phyloP scores from a whole-genome alignment of 1,140 invertebrate genomes.

The Glomeris maerens region DNA sequence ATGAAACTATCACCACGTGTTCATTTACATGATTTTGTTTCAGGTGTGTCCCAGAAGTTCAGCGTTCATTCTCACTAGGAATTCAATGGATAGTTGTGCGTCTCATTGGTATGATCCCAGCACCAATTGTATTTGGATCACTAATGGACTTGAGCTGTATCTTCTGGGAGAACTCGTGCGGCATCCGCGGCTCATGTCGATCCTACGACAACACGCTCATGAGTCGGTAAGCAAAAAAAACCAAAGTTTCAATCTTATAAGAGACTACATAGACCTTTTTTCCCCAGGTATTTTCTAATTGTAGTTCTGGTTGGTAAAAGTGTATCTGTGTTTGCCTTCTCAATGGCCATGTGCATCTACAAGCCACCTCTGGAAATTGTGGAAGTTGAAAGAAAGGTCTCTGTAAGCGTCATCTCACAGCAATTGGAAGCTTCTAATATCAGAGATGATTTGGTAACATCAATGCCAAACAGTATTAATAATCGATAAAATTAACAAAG shows the following conservation, averaged over 20 bases:
- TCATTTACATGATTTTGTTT: no score
- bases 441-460: no score
- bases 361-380: no score
- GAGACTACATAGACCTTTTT: background rate
- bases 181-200: conserved; percentile 43
- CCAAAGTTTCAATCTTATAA: background rate
- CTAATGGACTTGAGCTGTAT: conserved; percentile 31
- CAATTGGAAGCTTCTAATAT: no score
- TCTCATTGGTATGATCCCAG: conserved; percentile 30
- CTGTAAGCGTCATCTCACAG: no score
- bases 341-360: background rate
- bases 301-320: background rate
- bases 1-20: no score
- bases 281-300: background rate
- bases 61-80: conserved; percentile 19
- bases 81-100: conserved; percentile 20
- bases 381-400: no score
- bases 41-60: conserved; percentile 19
- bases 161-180: conserved; percentile 31
- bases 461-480: no score
- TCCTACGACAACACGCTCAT: conserved; percentile 54
- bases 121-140: conserved; percentile 30
- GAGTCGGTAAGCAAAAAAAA: conserved; percentile 45
- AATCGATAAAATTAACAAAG: no score
- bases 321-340: background rate